Percentiles rank a stretch among this genome's conserved stretches.
Conservation (phyloP, 2,113 vertebrate genomes). For the Halichoeres trimaculatus region DNA sequence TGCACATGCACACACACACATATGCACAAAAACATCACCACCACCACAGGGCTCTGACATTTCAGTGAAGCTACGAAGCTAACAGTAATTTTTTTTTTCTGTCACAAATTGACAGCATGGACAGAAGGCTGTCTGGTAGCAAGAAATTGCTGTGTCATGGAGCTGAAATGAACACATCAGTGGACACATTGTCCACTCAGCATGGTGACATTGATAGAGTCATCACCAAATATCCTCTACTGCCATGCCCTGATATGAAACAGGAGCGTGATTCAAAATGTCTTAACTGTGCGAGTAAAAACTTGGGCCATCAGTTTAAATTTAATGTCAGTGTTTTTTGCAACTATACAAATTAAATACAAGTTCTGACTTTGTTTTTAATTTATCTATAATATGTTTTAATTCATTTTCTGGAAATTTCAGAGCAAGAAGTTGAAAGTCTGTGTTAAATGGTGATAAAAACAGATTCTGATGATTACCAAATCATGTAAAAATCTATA, state of each 20-base stretch:
- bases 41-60: conserved; percentile 58
- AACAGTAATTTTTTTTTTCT: conserved; percentile 49
- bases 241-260: conserved; percentile 57
- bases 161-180: conserved; percentile 63
- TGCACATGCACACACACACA: conserved; percentile 33
- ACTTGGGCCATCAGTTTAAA: too few species aligned
- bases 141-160: conserved; percentile 54
- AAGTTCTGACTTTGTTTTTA: too few species aligned
- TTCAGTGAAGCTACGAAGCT: conserved; percentile 52
- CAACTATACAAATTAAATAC: too few species aligned
- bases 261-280: conserved; percentile 65
- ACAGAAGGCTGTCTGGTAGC: conserved; percentile 30
- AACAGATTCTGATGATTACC: too few species aligned
- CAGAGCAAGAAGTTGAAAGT: too few species aligned
- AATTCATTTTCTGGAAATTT: too few species aligned
- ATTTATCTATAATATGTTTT: too few species aligned
- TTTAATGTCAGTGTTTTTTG: too few species aligned
- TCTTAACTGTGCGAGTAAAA: too few species aligned
- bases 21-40: too few species aligned
- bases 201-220: conserved; percentile 65
- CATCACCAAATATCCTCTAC: conserved; percentile 64
- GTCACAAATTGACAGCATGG: conserved; percentile 49
- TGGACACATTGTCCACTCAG: conserved; percentile 63
- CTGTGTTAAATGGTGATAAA: too few species aligned
- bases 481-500: too few species aligned